Percentiles rank a stretch among this genome's conserved stretches.
Conservation (phyloP, 64 coral and sea anemone species). For the Pocillopora damicornis region DNA sequence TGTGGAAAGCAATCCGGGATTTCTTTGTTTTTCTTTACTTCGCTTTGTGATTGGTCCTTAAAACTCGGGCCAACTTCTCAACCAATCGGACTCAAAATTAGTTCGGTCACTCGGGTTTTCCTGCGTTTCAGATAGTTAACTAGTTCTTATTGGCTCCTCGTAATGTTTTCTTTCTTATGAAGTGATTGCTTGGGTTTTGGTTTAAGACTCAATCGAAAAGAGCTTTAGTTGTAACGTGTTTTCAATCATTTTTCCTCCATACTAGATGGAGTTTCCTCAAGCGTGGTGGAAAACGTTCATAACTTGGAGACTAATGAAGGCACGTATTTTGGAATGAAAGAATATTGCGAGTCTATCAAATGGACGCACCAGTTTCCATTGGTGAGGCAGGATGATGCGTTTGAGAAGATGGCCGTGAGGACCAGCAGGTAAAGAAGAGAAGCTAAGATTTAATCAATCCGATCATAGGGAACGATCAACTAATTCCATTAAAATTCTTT, state of each 20-base stretch:
- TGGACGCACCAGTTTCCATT: constrained; percentile 99
- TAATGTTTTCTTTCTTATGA: not conserved
- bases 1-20: not conserved
- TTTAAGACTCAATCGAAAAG: not conserved
- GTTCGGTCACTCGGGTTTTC: not conserved
- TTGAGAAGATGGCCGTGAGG: constrained; percentile 90
- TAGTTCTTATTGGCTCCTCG: not conserved
- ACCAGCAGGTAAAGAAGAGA: constrained; percentile 62
- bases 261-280: constrained; percentile 5
- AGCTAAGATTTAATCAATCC: not conserved
- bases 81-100: not conserved
- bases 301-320: constrained; percentile 50
- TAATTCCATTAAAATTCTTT: too few relatives aligned
- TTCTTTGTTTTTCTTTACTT: not conserved
- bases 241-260: not conserved
- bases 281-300: constrained; percentile 8
- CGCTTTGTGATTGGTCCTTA: not conserved
- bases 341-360: constrained; percentile 93
- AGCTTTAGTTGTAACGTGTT: not conserved
- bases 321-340: constrained; percentile 97
- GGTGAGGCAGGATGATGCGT: constrained; percentile 94
- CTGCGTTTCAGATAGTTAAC: not conserved
- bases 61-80: not conserved
- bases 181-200: not conserved
- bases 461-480: too few relatives aligned